Conservation (phyloP, 1,140 invertebrate genomes). For the Bradysia coprophila region DNA sequence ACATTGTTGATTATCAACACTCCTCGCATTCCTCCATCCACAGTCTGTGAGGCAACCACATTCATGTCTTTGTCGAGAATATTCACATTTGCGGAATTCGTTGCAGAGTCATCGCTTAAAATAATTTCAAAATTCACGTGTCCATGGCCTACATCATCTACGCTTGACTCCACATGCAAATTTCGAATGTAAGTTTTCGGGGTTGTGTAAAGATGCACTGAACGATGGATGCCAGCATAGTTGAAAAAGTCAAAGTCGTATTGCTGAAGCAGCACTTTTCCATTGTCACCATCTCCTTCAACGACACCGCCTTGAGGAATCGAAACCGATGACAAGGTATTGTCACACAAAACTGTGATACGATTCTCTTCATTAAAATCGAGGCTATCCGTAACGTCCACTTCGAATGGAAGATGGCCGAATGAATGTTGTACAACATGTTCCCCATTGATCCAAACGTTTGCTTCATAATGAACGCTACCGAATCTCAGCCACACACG, state of each 20-base stretch:
- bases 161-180: conserved; percentile 62
- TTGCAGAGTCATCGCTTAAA: too few relatives aligned
- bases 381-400: conserved; percentile 53
- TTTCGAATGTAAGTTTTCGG: conserved; percentile 70
- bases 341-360: conserved; percentile 88
- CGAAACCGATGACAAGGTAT: conserved; percentile 66
- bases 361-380: conserved; percentile 50
- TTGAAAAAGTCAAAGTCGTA: conserved; percentile 96
- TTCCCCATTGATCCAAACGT: conserved; percentile 81
- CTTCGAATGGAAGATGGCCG: conserved; percentile 89
- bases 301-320: conserved; percentile 63
- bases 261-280: conserved; percentile 47
- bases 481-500: conserved; percentile 71
- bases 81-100: too few relatives aligned
- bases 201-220: conserved; percentile 75
- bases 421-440: conserved; percentile 68
- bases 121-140: too few relatives aligned
- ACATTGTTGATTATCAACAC: conserved; percentile 40
- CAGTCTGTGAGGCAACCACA: too few relatives aligned
- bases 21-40: conserved; percentile 17
- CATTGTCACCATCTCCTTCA: conserved; percentile 39
- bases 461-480: conserved; percentile 70
- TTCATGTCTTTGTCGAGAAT: too few relatives aligned
- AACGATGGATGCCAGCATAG: conserved; percentile 90
- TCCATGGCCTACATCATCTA: too few relatives aligned